Evolutionary conservation across 2,113 vertebrate genomes (phyloP).

Genomic region (Aix galericulata): DNA sequence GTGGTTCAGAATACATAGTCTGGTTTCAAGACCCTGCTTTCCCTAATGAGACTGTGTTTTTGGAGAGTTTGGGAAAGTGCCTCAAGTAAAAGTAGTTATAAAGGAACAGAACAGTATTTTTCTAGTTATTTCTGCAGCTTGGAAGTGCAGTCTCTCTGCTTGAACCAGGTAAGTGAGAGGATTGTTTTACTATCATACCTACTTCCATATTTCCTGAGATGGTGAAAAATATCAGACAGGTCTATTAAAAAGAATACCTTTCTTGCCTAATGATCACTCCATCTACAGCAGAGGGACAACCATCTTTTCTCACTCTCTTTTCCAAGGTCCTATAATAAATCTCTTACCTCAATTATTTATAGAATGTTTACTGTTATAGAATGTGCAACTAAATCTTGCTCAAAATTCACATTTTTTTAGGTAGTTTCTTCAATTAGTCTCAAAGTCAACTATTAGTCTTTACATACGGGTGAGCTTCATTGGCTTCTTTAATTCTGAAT

Average conservation of each 20-base stretch:
- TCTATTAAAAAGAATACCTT: neutral
- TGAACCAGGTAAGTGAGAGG: neutral
- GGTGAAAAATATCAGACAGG: neutral
- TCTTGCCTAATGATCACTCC: neutral
- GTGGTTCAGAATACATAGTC: neutral
- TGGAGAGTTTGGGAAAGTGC: neutral
- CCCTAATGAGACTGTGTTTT: neutral
- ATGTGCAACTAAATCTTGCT: neutral
- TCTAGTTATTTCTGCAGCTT: neutral
- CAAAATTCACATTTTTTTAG: neutral
- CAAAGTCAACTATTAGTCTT: neutral
- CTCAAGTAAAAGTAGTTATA: neutral
- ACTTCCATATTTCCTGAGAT: neutral
- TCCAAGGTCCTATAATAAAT: neutral
- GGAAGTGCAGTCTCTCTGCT: neutral
- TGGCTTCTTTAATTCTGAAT: neutral
- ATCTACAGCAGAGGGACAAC: neutral
- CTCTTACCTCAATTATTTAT: neutral
- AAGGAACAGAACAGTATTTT: neutral
- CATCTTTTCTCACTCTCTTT: neutral
- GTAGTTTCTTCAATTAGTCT: neutral
- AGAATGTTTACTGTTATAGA: neutral
- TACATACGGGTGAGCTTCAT: neutral
- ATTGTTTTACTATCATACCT: neutral
- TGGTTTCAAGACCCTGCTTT: neutral